Base-by-base conservation (phyloP, 2,113 vertebrate genomes). In the Poeciliopsis prolifica region DNA sequence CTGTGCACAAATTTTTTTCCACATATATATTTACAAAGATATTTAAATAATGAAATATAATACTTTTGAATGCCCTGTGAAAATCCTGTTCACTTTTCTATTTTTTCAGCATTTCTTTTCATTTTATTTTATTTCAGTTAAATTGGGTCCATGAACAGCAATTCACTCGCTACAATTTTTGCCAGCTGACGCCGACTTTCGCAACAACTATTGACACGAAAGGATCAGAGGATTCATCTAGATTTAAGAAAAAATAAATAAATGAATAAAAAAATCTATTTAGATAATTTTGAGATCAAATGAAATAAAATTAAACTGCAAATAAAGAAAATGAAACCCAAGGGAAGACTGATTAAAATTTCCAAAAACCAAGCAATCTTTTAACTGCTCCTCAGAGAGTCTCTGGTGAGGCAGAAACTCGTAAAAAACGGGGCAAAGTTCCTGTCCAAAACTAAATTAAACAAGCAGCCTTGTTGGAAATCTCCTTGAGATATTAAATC, bases 371-470 rank as follows among this genome's bases (percentile, higher is more conserved):
- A 48, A 70, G 62, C 37, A 54, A 61, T 74, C 65, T 65, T 44
- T 31, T 3, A 70, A 48, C 65, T 62, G 26, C 69, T 66, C 28
- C 51, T 24, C 61, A 83, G 30, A 51, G 17, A 29, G 54, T 77
- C 64, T 76, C 13, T 28, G 69, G 40, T 14, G 0, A 19, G 24
- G 61, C 48, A 71, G 30, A 73, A 68, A 72, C 74, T 70, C 74
- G 65, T 63, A 37, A 77, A 76, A 85, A 77, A 71, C 68, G 42
- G 65, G 65, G 42, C 44, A 19, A 82, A 86, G 81, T 73, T 73
- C 75, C 87, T 37, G 28, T 65, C 71, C 62, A 83, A 76, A 82
- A 81, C 74, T 60, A 77, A 74, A 73, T 85, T 68, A 71, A 51
- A 70, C 79, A 75, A 74, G 63, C 26, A 61, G n/a, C 71, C 37